Evolutionary conservation across 1,140 invertebrate species (phyloP).

Genomic region (Macrosteles quadrilineatus): DNA sequence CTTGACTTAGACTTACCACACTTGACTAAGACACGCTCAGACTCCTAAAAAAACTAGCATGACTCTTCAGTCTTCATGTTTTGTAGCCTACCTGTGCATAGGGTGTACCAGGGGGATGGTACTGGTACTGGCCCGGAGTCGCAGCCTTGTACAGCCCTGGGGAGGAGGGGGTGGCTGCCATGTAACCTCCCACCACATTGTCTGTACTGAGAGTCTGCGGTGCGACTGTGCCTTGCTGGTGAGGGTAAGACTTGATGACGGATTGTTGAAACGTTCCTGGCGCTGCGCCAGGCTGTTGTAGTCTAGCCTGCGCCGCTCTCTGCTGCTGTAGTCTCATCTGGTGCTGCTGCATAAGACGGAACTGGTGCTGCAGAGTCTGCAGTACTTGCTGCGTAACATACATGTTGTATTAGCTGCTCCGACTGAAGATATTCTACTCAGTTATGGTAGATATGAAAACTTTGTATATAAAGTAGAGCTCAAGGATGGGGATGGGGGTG

Average conservation of each 20-base stretch:
- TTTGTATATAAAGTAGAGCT: too few species aligned
- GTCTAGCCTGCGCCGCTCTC: slow-evolving; percentile 16
- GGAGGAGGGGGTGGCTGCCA: slow-evolving; percentile 12
- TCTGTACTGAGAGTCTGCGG: neutral
- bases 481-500: too few species aligned
- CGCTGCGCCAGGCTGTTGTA: slow-evolving; percentile 8
- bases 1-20: too few species aligned
- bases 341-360: slow-evolving; percentile 74
- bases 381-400: slow-evolving; percentile 46
- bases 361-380: slow-evolving; percentile 78
- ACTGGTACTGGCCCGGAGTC: slow-evolving; percentile 35
- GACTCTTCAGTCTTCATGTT: too few species aligned
- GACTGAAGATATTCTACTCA: too few species aligned
- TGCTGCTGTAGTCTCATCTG: slow-evolving; percentile 62
- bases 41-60: too few species aligned
- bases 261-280: slow-evolving; percentile 35
- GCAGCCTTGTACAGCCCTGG: slow-evolving; percentile 8
- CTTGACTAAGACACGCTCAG: too few species aligned
- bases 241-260: slow-evolving; percentile 36
- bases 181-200: slow-evolving; percentile 5
- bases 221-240: slow-evolving; percentile 18
- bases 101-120: slow-evolving; percentile 18
- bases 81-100: slow-evolving; percentile 27
- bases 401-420: too few species aligned
- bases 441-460: too few species aligned